A percentile compares a stretch with the other conserved stretches of the same genome.
These are phyloP conservation scores for Calidris pygmaea DNA, from an alignment of 2,113 vertebrate species.

Conservation along the genomic window DNA sequence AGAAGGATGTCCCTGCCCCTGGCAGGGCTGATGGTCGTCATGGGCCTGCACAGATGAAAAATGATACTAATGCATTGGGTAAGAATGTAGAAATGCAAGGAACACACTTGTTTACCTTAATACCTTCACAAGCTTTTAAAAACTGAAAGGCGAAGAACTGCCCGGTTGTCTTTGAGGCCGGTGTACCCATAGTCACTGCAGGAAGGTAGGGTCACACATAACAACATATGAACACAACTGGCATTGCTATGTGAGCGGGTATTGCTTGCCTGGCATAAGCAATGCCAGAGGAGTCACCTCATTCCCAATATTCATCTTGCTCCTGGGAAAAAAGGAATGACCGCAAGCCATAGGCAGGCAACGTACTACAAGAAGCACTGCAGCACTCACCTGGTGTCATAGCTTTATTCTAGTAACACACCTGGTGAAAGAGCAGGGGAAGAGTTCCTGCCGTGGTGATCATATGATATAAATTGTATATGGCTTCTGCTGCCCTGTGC, in stretches of 20 bases:
- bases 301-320: not conserved
- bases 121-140: not conserved
- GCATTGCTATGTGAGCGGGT: not conserved
- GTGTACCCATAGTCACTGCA: not conserved
- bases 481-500: not conserved
- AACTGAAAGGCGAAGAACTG: not conserved
- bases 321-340: not conserved
- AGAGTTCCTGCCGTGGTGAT: not conserved
- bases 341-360: not conserved
- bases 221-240: not conserved
- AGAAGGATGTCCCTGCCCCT: not conserved
- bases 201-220: not conserved
- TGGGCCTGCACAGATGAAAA: not conserved
- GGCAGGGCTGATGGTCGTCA: not conserved
- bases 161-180: not conserved
- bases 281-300: not conserved
- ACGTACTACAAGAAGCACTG: not conserved
- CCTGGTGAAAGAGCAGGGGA: not conserved
- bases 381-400: not conserved
- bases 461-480: not conserved
- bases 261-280: not conserved
- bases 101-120: not conserved
- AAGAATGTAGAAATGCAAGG: not conserved
- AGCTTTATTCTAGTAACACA: not conserved
- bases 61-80: accelerated